Conservation (phyloP, 2,888 invertebrate genomes). For the Carabus problematicus region DNA sequence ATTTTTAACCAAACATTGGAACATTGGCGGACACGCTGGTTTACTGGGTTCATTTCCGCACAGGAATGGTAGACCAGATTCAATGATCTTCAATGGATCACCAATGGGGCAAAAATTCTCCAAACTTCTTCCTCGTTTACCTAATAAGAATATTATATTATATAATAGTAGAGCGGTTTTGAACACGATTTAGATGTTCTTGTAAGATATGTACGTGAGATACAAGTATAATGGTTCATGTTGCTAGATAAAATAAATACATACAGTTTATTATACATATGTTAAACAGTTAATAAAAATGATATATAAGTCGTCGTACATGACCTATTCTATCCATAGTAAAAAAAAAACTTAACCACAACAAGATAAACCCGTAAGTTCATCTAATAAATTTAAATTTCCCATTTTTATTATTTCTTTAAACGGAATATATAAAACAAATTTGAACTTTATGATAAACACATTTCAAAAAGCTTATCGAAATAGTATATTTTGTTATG, state of each 20-base stretch:
- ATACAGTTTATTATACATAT: no score
- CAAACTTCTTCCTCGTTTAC: slow-evolving; percentile 78
- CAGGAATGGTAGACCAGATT: slow-evolving; percentile 79
- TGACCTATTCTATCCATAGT: no score
- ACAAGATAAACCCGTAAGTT: no score
- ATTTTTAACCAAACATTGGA: slow-evolving; percentile 79
- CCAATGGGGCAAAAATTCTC: slow-evolving; percentile 82
- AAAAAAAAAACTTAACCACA: no score
- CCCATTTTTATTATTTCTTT: no score
- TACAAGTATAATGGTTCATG: no score
- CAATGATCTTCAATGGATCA: slow-evolving; percentile 72
- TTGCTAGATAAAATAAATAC: no score
- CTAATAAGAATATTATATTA: slow-evolving; percentile 55
- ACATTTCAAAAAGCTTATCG: not conserved
- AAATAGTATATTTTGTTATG: not conserved
- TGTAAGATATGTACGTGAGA: not conserved
- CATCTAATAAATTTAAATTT: no score
- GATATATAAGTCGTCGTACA: no score
- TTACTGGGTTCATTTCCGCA: slow-evolving; percentile 83
- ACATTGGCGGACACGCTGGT: slow-evolving; percentile 83
- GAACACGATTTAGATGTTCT: not conserved
- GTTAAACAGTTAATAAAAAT: no score
- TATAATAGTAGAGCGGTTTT: slow-evolving; percentile 1
- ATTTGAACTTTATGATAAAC: no score
- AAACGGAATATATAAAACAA: no score